These are phyloP conservation scores for Anaspis maculata DNA, from an alignment of 2,888 invertebrate genomes.

Conservation along the genomic window DNA sequence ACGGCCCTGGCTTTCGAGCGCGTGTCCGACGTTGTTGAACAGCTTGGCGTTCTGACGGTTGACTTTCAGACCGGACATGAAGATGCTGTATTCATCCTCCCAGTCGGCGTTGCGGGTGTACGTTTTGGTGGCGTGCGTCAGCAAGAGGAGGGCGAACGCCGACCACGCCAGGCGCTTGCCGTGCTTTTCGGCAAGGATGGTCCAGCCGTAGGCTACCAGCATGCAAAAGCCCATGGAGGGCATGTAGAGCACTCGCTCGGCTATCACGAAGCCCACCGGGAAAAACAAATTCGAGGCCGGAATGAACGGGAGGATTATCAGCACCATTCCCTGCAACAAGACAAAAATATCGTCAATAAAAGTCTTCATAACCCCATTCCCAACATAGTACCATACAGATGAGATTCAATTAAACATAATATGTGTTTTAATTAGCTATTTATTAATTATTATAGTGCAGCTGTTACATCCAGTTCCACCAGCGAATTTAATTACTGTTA, in stretches of 20 bases:
- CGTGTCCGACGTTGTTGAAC: conserved; percentile 96
- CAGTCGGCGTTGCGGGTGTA: conserved; percentile 86
- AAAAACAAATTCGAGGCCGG: conserved; percentile 97
- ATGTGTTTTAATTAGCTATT: too few relatives aligned
- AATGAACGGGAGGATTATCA: conserved; percentile 84
- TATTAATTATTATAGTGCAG: too few relatives aligned
- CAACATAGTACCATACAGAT: too few relatives aligned
- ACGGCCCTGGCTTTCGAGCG: conserved; percentile 69
- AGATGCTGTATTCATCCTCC: conserved; percentile 88
- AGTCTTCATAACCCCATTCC: too few relatives aligned
- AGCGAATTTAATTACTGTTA: too few relatives aligned
- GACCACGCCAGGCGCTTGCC: conserved; percentile 58
- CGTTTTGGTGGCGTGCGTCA: conserved; percentile 79
- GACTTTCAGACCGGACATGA: conserved; percentile 81
- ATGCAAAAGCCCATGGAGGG: conserved; percentile 97
- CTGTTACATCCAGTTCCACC: too few relatives aligned
- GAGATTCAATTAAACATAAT: too few relatives aligned
- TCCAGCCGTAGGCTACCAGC: conserved; percentile 81
- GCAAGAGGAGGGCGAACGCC: conserved; percentile 56
- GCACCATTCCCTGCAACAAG: conserved; percentile 65
- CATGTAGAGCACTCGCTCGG: conserved; percentile 91
- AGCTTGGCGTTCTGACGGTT: conserved; percentile 90
- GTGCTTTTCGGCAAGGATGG: conserved; percentile 56
- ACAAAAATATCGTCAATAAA: conserved; percentile 2
- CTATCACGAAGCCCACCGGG: conserved; percentile 95